These are phyloP conservation scores for Ganaspis brasiliensis DNA, from an alignment of 2,888 invertebrate genomes.

Conservation along the genomic window DNA sequence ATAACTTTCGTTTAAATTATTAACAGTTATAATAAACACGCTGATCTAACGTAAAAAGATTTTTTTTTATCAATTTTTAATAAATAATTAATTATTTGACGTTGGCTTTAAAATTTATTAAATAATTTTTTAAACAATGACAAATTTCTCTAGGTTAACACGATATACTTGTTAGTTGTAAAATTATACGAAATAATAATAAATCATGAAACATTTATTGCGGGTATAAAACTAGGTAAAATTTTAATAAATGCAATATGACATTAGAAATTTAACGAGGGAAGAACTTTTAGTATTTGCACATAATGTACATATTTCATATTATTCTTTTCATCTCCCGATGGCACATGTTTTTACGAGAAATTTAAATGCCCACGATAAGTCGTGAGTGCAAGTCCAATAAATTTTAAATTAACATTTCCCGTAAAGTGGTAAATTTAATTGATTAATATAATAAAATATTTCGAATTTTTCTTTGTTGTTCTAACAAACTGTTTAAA, in stretches of 20 bases:
- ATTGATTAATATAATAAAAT: background rate
- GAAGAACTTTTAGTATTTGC: background rate
- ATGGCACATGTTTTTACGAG: conserved; percentile 11
- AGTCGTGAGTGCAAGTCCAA: conserved; percentile 14
- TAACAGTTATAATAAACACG: too few relatives aligned
- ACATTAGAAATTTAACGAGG: background rate
- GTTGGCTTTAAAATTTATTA: too few relatives aligned
- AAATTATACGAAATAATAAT: background rate
- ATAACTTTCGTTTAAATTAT: too few relatives aligned
- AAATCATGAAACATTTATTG: background rate
- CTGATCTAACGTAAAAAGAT: too few relatives aligned
- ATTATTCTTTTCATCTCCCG: background rate
- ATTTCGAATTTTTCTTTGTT: too few relatives aligned
- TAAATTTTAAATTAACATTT: conserved; percentile 33
- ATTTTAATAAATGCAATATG: background rate
- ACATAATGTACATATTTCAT: background rate
- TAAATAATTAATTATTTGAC: too few relatives aligned
- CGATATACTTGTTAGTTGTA: background rate
- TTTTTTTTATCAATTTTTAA: background rate
- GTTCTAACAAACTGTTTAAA: too few relatives aligned
- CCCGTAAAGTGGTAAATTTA: background rate
- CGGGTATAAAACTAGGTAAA: background rate
- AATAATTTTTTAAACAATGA: background rate
- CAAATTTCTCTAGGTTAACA: background rate
- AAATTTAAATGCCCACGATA: conserved; percentile 24